Evolutionary conservation across 2,888 invertebrate genomes (phyloP).

Genomic region (Anarsia innoxiella): DNA sequence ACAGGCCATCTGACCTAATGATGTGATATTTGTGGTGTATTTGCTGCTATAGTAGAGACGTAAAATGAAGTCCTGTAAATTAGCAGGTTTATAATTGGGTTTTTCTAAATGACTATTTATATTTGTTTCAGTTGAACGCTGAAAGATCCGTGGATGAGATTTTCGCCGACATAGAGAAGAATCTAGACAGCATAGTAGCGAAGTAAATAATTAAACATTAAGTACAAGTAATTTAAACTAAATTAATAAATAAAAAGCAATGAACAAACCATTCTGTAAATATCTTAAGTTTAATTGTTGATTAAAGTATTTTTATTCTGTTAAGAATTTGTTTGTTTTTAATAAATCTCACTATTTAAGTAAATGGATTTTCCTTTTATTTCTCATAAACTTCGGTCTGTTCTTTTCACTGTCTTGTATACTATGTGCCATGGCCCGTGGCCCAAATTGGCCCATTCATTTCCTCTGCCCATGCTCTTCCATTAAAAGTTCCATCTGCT

Average conservation of each 20-base stretch:
- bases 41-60: too few relatives aligned
- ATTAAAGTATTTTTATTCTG: constrained; percentile 16
- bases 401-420: neutral
- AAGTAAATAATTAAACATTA: neutral
- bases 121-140: constrained; percentile 80
- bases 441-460: neutral
- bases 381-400: neutral
- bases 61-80: too few relatives aligned
- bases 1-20: too few relatives aligned
- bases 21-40: too few relatives aligned
- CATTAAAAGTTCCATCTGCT: neutral
- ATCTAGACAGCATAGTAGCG: constrained; percentile 57
- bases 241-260: neutral
- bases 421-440: neutral
- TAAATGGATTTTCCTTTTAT: neutral
- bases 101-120: neutral
- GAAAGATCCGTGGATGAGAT: constrained; percentile 82
- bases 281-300: constrained; percentile 13
- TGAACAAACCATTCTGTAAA: constrained; percentile 10
- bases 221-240: neutral
- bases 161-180: constrained; percentile 77
- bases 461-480: too few relatives aligned
- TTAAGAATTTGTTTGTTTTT: neutral
- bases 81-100: too few relatives aligned
- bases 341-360: neutral